phyloP scores from a whole-genome alignment of 2,113 vertebrate species.

The Anser brachyrhynchus region DNA sequence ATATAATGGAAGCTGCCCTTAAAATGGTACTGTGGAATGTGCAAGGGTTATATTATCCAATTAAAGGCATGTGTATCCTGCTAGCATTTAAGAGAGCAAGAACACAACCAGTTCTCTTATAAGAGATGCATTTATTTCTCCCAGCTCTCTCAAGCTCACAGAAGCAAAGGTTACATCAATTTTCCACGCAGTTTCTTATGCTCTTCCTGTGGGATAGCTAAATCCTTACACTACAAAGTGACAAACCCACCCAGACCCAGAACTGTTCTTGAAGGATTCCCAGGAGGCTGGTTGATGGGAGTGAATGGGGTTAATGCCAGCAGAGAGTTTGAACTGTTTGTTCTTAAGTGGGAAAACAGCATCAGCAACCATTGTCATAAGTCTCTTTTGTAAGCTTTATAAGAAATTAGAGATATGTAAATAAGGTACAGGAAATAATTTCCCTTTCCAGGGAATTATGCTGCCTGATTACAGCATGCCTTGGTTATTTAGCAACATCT shows the following conservation, averaged over 20 bases:
- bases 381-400: neutral
- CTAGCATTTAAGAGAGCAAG: neutral
- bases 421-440: slow-evolving; percentile 53
- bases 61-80: neutral
- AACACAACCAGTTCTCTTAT: neutral
- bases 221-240: neutral
- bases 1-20: neutral
- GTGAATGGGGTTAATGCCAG: neutral
- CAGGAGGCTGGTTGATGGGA: neutral
- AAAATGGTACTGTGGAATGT: neutral
- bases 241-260: neutral
- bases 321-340: slow-evolving; percentile 15
- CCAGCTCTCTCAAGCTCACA: neutral
- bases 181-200: neutral
- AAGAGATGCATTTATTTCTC: neutral
- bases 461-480: neutral
- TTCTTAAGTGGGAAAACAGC: slow-evolving; percentile 12
- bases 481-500: slow-evolving; percentile 52
- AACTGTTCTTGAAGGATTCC: neutral
- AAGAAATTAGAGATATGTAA: slow-evolving; percentile 53
- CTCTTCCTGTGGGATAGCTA: neutral
- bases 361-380: neutral
- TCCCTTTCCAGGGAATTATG: slow-evolving; percentile 31
- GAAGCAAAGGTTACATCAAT: neutral
- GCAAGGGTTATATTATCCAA: neutral